Base-by-base conservation (phyloP, 2,113 vertebrate species). In the Psephotus haematonotus region DNA sequence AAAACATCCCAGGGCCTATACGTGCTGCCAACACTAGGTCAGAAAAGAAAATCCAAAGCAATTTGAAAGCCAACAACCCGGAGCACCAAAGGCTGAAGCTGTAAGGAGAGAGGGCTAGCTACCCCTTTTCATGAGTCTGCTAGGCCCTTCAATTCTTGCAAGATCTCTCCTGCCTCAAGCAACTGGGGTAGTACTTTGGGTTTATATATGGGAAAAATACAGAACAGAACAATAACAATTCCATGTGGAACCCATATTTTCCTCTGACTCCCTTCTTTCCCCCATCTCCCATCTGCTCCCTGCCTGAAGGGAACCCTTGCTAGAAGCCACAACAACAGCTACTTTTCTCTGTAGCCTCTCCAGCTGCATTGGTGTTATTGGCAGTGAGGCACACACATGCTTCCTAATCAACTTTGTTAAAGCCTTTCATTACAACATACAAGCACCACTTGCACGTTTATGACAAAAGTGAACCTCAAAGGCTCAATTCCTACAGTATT, bases 381-480 rank as follows among this genome's bases (percentile, higher is more conserved):
- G 60, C 49, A 85, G 43, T 3, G 20, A 78, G 65, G 31, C 29
- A 4, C 43, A 53, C 5, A 46, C 10, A 39, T 0, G 9, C 23
- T 60, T 80, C 28, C 53, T 74, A 70, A 70, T 62, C n/a, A 37
- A 72, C 37, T 70, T 65, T 52, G 69, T 82, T 80, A 91, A 82
- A 92, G 62, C 28, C 7, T 1, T 76, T 84, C 41, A 57, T 90
- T 64, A 74, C 52, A 70, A 82, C 24, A 65, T 2, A 52, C 5
- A 46, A 0, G 0, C 6, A 60, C 5, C 49, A 63, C 35, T 92
- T 46, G 15, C 19, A 41, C 14, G 10, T 53, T 86, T 49, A 62
- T 53, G 46, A 88, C 37, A 90, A 62, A 91, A 89, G 79, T 6
- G 29, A 79, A 85, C 65, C 70, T 80, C 87, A 70, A 77, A 92